phyloP scores from a whole-genome alignment of 2,113 vertebrate genomes.

The Artemisiospiza belli region DNA sequence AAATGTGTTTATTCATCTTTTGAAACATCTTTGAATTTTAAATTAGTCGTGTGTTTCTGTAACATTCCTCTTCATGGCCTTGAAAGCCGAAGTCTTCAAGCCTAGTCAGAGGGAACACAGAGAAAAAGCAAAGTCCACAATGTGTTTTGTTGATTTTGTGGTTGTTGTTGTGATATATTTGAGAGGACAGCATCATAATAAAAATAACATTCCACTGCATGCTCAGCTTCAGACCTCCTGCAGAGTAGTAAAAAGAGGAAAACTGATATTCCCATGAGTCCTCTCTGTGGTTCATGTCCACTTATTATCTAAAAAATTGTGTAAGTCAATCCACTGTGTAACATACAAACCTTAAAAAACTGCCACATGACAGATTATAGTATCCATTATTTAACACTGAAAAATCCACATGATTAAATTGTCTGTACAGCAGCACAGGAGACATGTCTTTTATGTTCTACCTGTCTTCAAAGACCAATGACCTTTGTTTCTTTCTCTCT shows the following conservation, averaged over 20 bases:
- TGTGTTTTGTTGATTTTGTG: not conserved
- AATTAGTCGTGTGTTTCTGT: not conserved
- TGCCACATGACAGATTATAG: not conserved
- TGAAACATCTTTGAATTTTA: not conserved
- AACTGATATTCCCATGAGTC: not conserved
- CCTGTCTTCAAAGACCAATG: not conserved
- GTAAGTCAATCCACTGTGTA: not conserved
- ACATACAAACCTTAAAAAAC: not conserved
- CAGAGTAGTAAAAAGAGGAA: not conserved
- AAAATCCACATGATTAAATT: not conserved
- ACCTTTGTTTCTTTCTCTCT: not conserved
- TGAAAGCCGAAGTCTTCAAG: not conserved
- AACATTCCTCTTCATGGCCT: not conserved
- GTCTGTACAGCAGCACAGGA: not conserved
- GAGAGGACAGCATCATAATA: not conserved
- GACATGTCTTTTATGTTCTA: not conserved
- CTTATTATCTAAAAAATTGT: not conserved
- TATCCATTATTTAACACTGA: not conserved
- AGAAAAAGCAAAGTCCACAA: not conserved
- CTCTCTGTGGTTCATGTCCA: not conserved
- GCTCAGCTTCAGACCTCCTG: not conserved
- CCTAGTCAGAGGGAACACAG: not conserved
- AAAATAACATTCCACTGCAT: not conserved
- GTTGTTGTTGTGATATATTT: not conserved
- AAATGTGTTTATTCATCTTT: not conserved